Base-by-base conservation (phyloP, 2,888 invertebrate species). In the Pollenia griseotomentosa region DNA sequence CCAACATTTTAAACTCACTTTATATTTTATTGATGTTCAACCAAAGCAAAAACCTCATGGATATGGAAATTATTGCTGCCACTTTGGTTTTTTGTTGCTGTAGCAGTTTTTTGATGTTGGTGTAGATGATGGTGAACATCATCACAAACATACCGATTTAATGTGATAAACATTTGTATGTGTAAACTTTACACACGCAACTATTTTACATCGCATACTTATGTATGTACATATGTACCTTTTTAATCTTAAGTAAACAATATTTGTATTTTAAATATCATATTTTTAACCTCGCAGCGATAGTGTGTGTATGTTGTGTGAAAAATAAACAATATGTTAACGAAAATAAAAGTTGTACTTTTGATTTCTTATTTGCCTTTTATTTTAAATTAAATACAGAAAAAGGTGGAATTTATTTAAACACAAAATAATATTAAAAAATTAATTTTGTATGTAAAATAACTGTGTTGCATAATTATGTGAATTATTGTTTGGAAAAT, bases 341-440 rank as follows among this genome's bases (percentile, higher is more conserved):
- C 68, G 82, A 82, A 82, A 82, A 68, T 82, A 82, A 82, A 75
- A 82, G 68, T 81, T 74, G 46, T 65, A 33, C 42, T 42, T 48
- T 59, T 55, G 1, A 23, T 14, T 73, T 61, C 40, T 70, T 53
- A 12, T 6, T 19, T 48, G 23, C 14, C n/a, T 42, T 46, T 44
- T 44, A 14, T 48, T 59, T 77, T 66, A 23, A 48, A 53, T 53
- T 55, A 55, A 63, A 53, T 53, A 11, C 19, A 59, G 9, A 65
- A 65, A 9, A 51, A 1, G 19, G 12, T 33, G 33, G 8, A 53
- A 16, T 16, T 8, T 53, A 23, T 33, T 65, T 65, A 65, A 19
- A 46, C 19, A 46, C 16, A 46, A 46, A 19, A 12, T 14, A 33
- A 6, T 12, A 23, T 8, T 46, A 19, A 63, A 42, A 42, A n/a